These are phyloP conservation scores for Brachionus asplanchnoidis DNA, from an alignment of 1,140 invertebrate genomes.

Conservation along the genomic window DNA sequence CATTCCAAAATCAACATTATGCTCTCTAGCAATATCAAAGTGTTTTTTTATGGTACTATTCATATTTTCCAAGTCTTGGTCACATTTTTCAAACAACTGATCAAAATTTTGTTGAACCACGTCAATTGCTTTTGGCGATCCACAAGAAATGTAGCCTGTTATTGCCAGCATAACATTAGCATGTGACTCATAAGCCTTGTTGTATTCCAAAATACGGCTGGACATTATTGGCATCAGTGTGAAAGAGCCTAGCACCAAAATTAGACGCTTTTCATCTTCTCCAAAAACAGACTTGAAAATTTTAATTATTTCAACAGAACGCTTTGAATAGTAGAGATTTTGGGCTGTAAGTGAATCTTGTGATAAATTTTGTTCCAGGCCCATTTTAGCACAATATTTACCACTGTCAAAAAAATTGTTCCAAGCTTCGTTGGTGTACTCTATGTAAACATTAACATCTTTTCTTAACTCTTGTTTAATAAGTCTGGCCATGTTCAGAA, in stretches of 20 bases:
- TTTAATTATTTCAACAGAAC: conserved; percentile 45
- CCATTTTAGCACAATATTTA: conserved; percentile 44
- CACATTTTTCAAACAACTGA: background rate
- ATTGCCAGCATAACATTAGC: conserved; percentile 43
- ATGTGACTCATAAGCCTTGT: conserved; percentile 43
- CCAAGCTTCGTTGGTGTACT: conserved; percentile 50
- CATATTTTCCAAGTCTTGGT: background rate
- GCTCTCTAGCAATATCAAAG: background rate
- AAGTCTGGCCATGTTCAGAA: conserved; percentile 45
- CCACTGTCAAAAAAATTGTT: conserved; percentile 48
- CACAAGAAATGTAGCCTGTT: conserved; percentile 48
- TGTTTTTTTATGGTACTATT: background rate
- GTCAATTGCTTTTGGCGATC: conserved; percentile 43
- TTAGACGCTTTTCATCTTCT: conserved; percentile 42
- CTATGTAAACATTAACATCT: conserved; percentile 45
- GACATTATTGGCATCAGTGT: conserved; percentile 46
- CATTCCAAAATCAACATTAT: background rate
- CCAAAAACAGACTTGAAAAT: conserved; percentile 46
- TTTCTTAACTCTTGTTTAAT: conserved; percentile 20
- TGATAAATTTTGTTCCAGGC: conserved; percentile 43
- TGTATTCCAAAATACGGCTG: conserved; percentile 45
- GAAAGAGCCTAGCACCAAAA: conserved; percentile 47
- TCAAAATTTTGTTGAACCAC: conserved; percentile 34
- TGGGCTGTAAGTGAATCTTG: conserved; percentile 44
- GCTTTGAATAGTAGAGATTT: conserved; percentile 46